Percentiles rank a stretch among this genome's conserved stretches.
These are phyloP conservation scores for Phytoseiulus persimilis DNA, from an alignment of 2,888 invertebrate species.

Conservation along the genomic window DNA sequence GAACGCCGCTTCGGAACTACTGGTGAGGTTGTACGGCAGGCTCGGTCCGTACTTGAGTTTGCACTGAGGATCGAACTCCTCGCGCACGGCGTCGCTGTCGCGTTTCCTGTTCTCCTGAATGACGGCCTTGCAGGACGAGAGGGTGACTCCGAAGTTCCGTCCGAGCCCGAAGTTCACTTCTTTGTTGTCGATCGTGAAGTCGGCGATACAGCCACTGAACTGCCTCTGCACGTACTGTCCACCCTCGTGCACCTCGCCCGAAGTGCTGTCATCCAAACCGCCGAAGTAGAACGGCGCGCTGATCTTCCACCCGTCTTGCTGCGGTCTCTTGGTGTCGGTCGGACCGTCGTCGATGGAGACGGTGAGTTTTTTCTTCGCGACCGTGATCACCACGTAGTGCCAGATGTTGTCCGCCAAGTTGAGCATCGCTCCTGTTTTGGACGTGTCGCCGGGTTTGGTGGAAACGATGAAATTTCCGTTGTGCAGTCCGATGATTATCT, in stretches of 20 bases:
- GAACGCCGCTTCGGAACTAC: neutral
- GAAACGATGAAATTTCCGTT: neutral
- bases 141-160: neutral
- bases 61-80: constrained; percentile 15
- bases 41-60: constrained; percentile 21
- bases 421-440: constrained; percentile 6
- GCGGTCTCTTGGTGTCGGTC: neutral
- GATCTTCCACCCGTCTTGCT: neutral
- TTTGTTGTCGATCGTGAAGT: constrained; percentile 20
- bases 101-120: neutral
- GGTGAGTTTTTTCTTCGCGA: neutral
- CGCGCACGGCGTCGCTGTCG: neutral
- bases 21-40: constrained; percentile 7
- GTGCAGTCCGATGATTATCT: neutral
- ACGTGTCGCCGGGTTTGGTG: constrained; percentile 21
- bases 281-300: constrained; percentile 15
- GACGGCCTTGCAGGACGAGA: constrained; percentile 26
- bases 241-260: neutral
- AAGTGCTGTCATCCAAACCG: neutral
- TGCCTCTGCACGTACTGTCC: constrained; percentile 7
- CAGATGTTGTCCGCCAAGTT: constrained; percentile 1
- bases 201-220: constrained; percentile 35
- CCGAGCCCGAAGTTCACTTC: constrained; percentile 17
- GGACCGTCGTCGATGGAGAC: neutral
- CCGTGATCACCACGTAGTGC: constrained; percentile 18